Evolutionary conservation across 1,140 invertebrate genomes (phyloP).

Genomic region (Leptopilina clavipes): DNA sequence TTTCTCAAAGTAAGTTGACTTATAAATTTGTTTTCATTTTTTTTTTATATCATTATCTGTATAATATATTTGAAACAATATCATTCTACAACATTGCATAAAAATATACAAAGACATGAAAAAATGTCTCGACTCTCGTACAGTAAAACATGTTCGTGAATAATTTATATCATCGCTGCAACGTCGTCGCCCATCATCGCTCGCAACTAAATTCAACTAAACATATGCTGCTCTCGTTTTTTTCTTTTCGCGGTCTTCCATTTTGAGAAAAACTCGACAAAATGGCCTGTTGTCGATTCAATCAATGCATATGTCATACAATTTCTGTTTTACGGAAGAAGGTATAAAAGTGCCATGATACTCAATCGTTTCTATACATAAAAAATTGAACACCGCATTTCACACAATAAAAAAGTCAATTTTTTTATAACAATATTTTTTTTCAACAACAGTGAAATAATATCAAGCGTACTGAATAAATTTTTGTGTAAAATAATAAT

Average conservation of each 20-base stretch:
- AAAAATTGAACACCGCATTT: neutral
- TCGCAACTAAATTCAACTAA: constrained; percentile 64
- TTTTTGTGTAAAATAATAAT: constrained; percentile 18
- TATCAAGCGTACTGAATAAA: too few species aligned
- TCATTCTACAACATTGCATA: constrained; percentile 76
- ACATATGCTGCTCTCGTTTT: constrained; percentile 31
- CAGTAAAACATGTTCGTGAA: constrained; percentile 74
- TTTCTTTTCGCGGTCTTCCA: neutral
- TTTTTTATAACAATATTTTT: too few species aligned
- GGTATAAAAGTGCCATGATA: constrained; percentile 24
- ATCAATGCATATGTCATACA: constrained; percentile 30
- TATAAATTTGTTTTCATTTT: constrained; percentile 69
- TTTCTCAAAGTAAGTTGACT: constrained; percentile 54
- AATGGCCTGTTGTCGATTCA: constrained; percentile 15
- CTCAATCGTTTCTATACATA: neutral
- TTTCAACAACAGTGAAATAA: too few species aligned
- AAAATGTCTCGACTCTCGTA: constrained; percentile 75
- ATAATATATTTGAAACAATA: constrained; percentile 77
- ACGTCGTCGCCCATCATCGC: constrained; percentile 50
- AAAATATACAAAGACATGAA: constrained; percentile 76
- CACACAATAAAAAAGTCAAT: too few species aligned
- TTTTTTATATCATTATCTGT: constrained; percentile 73
- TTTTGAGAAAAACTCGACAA: constrained; percentile 17
- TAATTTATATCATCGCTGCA: constrained; percentile 70
- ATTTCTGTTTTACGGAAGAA: constrained; percentile 30